Percentiles rank a stretch among this genome's conserved stretches.
These are phyloP conservation scores for Sitobion miscanthi DNA, from an alignment of 1,140 invertebrate genomes.

Conservation along the genomic window DNA sequence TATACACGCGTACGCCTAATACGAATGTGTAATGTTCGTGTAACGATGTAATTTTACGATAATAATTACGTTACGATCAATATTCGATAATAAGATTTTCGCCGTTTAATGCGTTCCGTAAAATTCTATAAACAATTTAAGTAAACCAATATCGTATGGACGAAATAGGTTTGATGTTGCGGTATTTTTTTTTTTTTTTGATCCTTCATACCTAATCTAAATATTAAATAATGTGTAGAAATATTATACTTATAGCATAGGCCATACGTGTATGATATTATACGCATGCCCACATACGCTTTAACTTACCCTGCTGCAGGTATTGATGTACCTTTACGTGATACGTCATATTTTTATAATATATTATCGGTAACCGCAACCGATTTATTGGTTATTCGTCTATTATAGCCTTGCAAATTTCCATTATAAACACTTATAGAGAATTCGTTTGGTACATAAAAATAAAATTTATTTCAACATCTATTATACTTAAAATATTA, in stretches of 20 bases:
- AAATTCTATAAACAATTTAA: not conserved
- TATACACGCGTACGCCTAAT: not conserved
- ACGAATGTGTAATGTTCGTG: not conserved
- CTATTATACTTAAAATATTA: not conserved
- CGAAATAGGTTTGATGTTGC: not conserved
- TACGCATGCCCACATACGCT: too few species aligned
- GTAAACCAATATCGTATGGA: not conserved
- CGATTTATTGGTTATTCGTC: not conserved
- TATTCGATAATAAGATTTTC: not conserved
- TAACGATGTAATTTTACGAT: constrained; percentile 6
- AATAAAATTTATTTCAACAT: not conserved
- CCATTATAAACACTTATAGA: not conserved
- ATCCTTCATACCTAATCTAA: not conserved
- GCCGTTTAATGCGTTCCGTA: not conserved
- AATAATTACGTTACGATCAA: constrained; percentile 2
- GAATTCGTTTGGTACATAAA: not conserved
- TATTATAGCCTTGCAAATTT: not conserved
- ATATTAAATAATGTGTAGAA: constrained; percentile 3
- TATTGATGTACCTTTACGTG: too few species aligned
- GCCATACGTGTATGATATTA: too few species aligned
- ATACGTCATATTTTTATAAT: not conserved
- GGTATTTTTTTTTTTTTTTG: not conserved
- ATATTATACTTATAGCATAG: not conserved
- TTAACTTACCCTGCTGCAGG: too few species aligned
- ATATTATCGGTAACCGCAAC: not conserved